Base-by-base conservation (phyloP, 2,797 vertebrate genomes). In the Melanotaenia maccullochi region DNA sequence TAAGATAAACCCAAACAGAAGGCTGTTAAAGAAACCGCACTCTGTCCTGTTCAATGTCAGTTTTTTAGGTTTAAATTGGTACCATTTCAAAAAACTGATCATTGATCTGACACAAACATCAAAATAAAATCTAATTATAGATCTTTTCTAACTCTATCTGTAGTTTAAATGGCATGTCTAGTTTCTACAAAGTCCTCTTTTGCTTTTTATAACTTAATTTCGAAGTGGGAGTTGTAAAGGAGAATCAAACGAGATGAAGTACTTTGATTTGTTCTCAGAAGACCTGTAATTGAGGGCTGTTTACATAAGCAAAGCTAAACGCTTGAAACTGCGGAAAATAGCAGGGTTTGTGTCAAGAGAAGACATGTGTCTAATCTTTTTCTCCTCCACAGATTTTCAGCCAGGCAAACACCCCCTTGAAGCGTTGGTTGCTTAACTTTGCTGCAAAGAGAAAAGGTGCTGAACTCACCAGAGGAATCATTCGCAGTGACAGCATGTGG, bases 401-500 rank as follows among this genome's bases (percentile, higher is more conserved):
- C 91, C 97, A 98, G 89, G 97, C 98, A 14, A 95, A 97, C 87
- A 98, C 89, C 0, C 93, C 97, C 0, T 7, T 97, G 70, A 99
- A 98, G 83, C 96, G 97, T 59, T 98, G 97, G 96, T 83, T 98
- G 35, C 95, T 99, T 81, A 97, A 98, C 90, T 99, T 99, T 3
- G 98, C 97, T 0, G 97, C 97, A 0, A 96, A 91, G 67, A 93
- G 96, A 92, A 99, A 99, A 93, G 96, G 96, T 49, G 95, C 95
- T 0, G 97, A 99, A 81, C 96, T 99, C 51, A 95, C 90, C 81
- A 95, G 94, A 0, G 97, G 97, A 20, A 90, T 99, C 79, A 97
- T 98, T 75, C 94, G 98, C 68, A 96, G 96, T 0, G 94, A 99
- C 85, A 99, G 97, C 59, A 63, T 99, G 81, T 99, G 98, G 98